Conservation (phyloP, 2,113 vertebrate species). For the Onychostruthus taczanowskii region DNA sequence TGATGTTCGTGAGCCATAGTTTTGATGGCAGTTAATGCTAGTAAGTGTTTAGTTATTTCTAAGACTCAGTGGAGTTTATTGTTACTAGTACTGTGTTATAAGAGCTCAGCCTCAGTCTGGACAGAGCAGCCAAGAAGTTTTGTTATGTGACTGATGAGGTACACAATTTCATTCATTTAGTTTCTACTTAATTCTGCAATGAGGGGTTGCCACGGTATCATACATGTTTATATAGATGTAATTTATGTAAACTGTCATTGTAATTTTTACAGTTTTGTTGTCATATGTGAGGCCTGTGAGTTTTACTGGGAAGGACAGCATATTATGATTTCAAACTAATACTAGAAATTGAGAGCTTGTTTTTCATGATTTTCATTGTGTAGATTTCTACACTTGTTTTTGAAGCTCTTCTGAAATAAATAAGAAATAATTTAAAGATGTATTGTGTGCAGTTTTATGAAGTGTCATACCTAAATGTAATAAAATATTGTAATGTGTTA, state of each 20-base stretch:
- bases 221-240: neutral
- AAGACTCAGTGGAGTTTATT: neutral
- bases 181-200: neutral
- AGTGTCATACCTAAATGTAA: neutral
- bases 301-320: neutral
- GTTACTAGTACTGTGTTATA: neutral
- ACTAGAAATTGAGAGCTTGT: neutral
- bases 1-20: neutral
- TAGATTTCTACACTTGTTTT: neutral
- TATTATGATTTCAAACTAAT: neutral
- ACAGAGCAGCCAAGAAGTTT: neutral
- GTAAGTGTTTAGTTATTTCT: neutral
- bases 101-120: neutral
- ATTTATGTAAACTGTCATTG: neutral
- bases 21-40: neutral
- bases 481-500: slow-evolving; percentile 40
- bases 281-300: neutral
- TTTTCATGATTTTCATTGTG: neutral
- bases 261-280: neutral
- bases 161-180: neutral
- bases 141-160: neutral
- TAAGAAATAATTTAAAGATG: neutral
- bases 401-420: neutral
- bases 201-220: neutral
- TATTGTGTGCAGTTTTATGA: neutral